Evolutionary conservation across 2,113 vertebrate species (phyloP).

Genomic region (Malurus melanocephalus): DNA sequence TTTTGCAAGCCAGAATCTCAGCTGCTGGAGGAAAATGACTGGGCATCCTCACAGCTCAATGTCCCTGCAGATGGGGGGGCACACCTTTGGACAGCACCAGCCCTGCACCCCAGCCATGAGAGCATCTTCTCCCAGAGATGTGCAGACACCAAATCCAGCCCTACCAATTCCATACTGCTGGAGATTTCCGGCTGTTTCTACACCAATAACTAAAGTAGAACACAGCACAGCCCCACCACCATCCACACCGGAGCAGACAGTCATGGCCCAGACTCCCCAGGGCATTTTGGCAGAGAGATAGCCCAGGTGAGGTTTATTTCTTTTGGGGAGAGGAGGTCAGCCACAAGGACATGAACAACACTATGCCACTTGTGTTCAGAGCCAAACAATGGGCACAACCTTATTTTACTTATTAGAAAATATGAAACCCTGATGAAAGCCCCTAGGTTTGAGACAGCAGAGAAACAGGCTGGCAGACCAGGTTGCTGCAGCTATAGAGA

Average conservation of each 20-base stretch:
- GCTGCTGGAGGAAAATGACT: not conserved
- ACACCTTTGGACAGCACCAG: not conserved
- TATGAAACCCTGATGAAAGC: not conserved
- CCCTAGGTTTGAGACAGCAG: not conserved
- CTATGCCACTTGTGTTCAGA: not conserved
- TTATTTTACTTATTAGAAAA: not conserved
- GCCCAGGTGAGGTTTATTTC: not conserved
- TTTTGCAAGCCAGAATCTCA: not conserved
- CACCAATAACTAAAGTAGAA: not conserved
- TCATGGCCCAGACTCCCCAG: not conserved
- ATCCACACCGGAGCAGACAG: not conserved
- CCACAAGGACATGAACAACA: not conserved
- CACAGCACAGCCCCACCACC: not conserved
- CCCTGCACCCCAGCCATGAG: rapidly evolving
- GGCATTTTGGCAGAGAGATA: not conserved
- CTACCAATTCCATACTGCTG: rapidly evolving
- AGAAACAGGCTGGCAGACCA: not conserved
- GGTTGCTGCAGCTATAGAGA: not conserved
- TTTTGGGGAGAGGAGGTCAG: not conserved
- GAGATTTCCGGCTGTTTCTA: not conserved
- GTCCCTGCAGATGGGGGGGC: rapidly evolving
- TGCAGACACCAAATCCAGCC: not conserved
- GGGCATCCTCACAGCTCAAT: not conserved
- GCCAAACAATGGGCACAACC: not conserved
- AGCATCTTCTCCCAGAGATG: not conserved